Base-by-base conservation (phyloP, 1,140 invertebrate genomes). In the Periplaneta americana region DNA sequence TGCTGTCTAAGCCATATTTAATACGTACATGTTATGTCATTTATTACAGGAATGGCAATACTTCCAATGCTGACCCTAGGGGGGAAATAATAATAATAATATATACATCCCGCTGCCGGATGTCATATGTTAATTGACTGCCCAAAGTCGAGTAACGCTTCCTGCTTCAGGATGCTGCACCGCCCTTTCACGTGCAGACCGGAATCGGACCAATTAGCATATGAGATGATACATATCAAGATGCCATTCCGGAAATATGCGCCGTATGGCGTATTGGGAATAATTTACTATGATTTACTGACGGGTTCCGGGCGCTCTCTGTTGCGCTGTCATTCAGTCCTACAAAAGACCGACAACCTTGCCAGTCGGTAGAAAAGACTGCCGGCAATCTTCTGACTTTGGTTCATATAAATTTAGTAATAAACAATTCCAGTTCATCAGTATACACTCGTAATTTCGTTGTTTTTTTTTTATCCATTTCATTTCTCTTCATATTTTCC, bases 201-300 rank as follows among this genome's bases (percentile, higher is more conserved):
- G 48, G 48, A 66, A 66, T 66, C 28, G 48, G 22, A 22, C 48
- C 48, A 66, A 66, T 66, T 66, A 66, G 75, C 75, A 36, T 34
- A 36, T 31, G 75, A 77, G 75, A 77, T 77, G 75, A 77, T 77
- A 77, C 75, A 77, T 77, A 77, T 77, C 75, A 77, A 77, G 35
- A 36, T 77, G 35, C 6, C n/a, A 34, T 10, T 18, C 75, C 28
- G 75, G 75, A 77, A 28, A 77, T 28, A 76, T 31, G 75, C 31
- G n/a, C 75, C n/a, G 48, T 66, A 66, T 66, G 48, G 48, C 5
- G n/a, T n/a, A 66, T 66, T 66, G 48, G n/a, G 28, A 66, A 66
- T 66, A 66, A 66, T 66, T 66, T 66, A 66, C 28, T 66, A 66
- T 66, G 22, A 66, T 66, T 66, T 66, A 8, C 48, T n/a, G 22